A percentile compares a stretch with the other conserved stretches of the same genome.
phyloP scores from a whole-genome alignment of 2,113 vertebrate genomes.

The Halcyon malimbica region DNA sequence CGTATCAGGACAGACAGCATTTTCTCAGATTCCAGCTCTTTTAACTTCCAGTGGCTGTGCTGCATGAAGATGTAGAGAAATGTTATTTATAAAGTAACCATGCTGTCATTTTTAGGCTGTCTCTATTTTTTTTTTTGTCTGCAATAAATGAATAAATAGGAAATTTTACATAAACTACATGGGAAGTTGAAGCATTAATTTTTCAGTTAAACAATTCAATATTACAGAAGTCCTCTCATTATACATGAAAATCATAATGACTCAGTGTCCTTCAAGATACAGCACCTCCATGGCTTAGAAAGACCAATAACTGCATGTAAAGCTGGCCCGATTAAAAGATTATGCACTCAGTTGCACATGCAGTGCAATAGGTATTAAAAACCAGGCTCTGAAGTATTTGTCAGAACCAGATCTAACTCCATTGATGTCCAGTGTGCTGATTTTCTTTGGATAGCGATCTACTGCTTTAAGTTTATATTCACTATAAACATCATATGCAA shows the following conservation, averaged over 20 bases:
- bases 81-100: neutral
- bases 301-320: neutral
- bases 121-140: neutral
- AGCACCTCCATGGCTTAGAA: neutral
- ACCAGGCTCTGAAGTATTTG: conserved; percentile 4
- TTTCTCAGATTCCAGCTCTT: conserved; percentile 4
- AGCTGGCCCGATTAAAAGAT: neutral
- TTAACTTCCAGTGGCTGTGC: neutral
- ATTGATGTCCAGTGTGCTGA: neutral
- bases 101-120: neutral
- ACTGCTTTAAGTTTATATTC: conserved; percentile 3
- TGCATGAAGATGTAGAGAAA: neutral
- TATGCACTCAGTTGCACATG: neutral
- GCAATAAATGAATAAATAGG: neutral
- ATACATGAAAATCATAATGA: neutral
- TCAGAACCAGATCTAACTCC: neutral
- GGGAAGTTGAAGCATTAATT: neutral
- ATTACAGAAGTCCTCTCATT: neutral
- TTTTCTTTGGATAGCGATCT: conserved; percentile 5
- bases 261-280: neutral
- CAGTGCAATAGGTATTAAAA: conserved; percentile 14
- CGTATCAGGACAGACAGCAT: neutral
- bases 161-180: neutral
- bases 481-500: conserved; percentile 2
- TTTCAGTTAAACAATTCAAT: neutral